Base-by-base conservation (phyloP, 2,888 invertebrate genomes). In the Philhelius pedissequus region DNA sequence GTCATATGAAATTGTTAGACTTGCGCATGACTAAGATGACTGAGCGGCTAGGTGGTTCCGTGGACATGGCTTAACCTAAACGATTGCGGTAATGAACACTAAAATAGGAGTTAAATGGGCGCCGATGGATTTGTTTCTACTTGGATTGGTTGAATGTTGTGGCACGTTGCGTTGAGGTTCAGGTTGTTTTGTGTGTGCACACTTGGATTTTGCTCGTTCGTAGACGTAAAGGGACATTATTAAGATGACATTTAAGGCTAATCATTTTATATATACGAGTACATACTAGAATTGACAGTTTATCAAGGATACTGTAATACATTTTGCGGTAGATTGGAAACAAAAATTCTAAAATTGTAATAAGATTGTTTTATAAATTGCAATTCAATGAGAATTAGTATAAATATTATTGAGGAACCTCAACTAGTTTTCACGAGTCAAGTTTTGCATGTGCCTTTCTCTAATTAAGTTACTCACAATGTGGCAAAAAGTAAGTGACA, bases 1-100 rank as follows among this genome's bases (percentile, higher is more conserved):
- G 38, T 69, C 64, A 38, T 27, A 45, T 52, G 15, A 43, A 70
- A 75, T 78, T 58, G 69, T 69, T 78, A 32, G 56, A 78, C 56
- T 79, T 66, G 83, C 64, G 66, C 83, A 83, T 83, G 82, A 78
- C 78, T 78, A 56, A 78, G 78, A 75, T 75, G 83, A 83, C 83
- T 78, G 75, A 76, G 48, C n/a, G 74, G 68, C 58, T 66, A 56
- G 80, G 64, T 71, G 60, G 77, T 66, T 74, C 50, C 25, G 48
- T 48, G 64, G 78, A 79, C 73, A 83, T 52, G 70, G 62, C 45
- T 52, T 50, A 13, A 43, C 69, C 45, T 78, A 83, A 83, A 78
- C 70, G 74, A 60, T 83, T 78, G 78, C 30, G 78, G 78, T 68
- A 52, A 68, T 68, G 68, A 54, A 38, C 68, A 40, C 68, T 52